These are phyloP conservation scores for Hypsibius dujardini DNA, from an alignment of 1,140 invertebrate species.

Conservation along the genomic window DNA sequence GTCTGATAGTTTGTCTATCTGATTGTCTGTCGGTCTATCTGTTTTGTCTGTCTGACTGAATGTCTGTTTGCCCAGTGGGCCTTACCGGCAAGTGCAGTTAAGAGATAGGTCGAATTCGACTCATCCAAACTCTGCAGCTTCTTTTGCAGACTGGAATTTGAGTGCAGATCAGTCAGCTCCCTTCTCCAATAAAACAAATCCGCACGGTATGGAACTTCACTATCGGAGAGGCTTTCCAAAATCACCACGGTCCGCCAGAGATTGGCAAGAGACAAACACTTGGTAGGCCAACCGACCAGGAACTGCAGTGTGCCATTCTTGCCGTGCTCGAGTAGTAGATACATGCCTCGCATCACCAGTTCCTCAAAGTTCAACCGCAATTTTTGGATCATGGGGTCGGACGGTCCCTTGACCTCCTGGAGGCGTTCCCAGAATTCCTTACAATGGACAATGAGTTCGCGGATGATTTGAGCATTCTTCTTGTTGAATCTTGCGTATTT, in stretches of 20 bases:
- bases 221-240: neutral
- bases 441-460: neutral
- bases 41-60: too few species aligned
- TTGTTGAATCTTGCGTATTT: constrained; percentile 11
- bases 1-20: too few species aligned
- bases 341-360: neutral
- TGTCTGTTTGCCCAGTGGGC: too few species aligned
- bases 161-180: neutral
- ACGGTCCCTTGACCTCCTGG: neutral
- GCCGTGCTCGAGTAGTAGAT: neutral
- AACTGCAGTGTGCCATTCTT: constrained; percentile 3
- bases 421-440: constrained; percentile 12
- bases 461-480: neutral
- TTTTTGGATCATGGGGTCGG: neutral
- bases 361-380: neutral
- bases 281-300: constrained; percentile 4
- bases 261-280: neutral
- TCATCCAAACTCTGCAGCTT: neutral
- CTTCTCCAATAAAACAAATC: neutral
- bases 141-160: neutral
- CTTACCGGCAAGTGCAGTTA: neutral
- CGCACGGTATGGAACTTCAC: neutral
- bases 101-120: neutral
- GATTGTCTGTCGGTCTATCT: too few species aligned
- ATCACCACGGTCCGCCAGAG: neutral